phyloP scores from a whole-genome alignment of 2,888 invertebrate genomes.

The Tenthredo amoena region DNA sequence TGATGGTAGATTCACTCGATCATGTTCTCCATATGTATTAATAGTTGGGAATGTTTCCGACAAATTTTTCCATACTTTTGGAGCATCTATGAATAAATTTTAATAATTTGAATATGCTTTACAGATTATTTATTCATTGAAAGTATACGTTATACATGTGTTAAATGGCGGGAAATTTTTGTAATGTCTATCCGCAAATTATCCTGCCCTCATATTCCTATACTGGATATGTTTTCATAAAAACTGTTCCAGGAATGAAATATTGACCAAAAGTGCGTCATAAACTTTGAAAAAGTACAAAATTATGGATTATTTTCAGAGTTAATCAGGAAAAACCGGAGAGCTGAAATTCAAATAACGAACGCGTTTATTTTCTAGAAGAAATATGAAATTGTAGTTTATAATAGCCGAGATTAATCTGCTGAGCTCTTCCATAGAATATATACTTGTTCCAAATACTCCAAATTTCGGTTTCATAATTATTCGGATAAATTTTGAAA shows the following conservation, averaged over 20 bases:
- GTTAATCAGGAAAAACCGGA: not conserved
- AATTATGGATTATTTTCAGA: not conserved
- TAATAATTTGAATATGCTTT: not conserved
- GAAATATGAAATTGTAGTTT: not conserved
- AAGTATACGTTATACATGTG: not conserved
- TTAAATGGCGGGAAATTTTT: not conserved
- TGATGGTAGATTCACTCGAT: constrained; percentile 1
- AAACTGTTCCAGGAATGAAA: not conserved
- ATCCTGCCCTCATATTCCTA: not conserved
- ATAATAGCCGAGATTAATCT: not conserved
- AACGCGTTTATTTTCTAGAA: not conserved
- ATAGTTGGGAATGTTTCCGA: not conserved
- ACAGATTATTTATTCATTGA: not conserved
- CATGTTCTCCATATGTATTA: constrained; percentile 17
- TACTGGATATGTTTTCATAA: not conserved
- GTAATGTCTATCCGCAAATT: not conserved
- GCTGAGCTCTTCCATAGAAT: not conserved
- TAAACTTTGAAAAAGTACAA: not conserved
- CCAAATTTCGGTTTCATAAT: not conserved
- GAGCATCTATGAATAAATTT: constrained; percentile 20
- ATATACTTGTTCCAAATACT: not conserved
- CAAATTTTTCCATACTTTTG: constrained; percentile 10
- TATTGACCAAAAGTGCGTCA: not conserved
- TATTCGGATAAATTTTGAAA: not conserved
- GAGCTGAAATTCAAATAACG: not conserved